Evolutionary conservation across 2,888 invertebrate species (phyloP).

Genomic region (Neoaliturus tenellus): DNA sequence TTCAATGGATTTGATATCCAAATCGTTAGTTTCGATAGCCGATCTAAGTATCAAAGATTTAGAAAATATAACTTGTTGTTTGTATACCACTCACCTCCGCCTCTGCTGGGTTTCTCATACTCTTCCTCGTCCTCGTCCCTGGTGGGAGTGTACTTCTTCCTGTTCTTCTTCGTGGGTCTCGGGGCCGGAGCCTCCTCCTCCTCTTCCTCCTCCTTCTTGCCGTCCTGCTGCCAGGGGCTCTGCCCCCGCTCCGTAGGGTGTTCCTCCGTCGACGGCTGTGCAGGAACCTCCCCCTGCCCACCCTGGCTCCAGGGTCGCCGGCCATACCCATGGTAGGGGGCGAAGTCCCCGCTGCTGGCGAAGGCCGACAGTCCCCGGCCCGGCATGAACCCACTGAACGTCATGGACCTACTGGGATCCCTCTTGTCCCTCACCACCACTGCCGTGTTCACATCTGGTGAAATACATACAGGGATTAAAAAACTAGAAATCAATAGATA

Average conservation of each 20-base stretch:
- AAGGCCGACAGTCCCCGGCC: conserved; percentile 66
- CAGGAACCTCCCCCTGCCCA: conserved; percentile 58
- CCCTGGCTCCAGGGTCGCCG: conserved; percentile 20
- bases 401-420: conserved; percentile 62
- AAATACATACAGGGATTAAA: no score
- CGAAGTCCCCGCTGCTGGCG: conserved; percentile 63
- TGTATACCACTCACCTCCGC: neutral
- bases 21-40: no score
- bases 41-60: no score
- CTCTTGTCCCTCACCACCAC: conserved; percentile 62
- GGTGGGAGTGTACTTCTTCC: conserved; percentile 48
- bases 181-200: conserved; percentile 36
- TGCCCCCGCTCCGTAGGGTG: conserved; percentile 28
- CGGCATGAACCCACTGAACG: conserved; percentile 67
- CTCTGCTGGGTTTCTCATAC: conserved; percentile 49
- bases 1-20: no score
- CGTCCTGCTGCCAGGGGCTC: conserved; percentile 55
- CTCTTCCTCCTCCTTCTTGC: conserved; percentile 27
- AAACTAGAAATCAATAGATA: no score
- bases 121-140: conserved; percentile 56
- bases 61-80: no score
- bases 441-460: conserved; percentile 52
- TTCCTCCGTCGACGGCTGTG: conserved; percentile 36
- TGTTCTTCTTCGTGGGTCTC: conserved; percentile 42
- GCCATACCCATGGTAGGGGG: neutral